phyloP scores from a whole-genome alignment of 2,888 invertebrate genomes.

The Odiellus spinosus region DNA sequence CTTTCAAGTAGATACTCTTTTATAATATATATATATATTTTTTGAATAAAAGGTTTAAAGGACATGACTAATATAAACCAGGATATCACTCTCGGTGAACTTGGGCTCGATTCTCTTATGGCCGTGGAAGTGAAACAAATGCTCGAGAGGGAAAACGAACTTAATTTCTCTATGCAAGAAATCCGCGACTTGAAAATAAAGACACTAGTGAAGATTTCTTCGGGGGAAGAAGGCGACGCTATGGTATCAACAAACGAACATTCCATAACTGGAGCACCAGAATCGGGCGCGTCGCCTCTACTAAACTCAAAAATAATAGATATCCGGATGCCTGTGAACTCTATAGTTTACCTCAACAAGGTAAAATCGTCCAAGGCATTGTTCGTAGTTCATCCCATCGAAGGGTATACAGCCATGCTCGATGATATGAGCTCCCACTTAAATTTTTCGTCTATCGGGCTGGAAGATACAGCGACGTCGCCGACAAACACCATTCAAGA shows the following conservation, averaged over 20 bases:
- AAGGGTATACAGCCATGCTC: slow-evolving; percentile 61
- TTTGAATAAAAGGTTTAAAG: slow-evolving; percentile 77
- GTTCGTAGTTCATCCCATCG: slow-evolving; percentile 63
- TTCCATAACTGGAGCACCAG: background rate
- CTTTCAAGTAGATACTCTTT: too few species aligned
- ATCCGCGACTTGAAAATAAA: slow-evolving; percentile 69
- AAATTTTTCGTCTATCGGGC: slow-evolving; percentile 61
- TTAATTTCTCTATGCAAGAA: slow-evolving; percentile 77
- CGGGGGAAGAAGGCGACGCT: too few species aligned
- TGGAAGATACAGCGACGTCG: slow-evolving; percentile 65
- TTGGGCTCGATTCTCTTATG: slow-evolving; percentile 98
- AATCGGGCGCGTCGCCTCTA: slow-evolving; percentile 8
- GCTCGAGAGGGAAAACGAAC: slow-evolving; percentile 76
- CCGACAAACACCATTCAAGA: slow-evolving; percentile 53
- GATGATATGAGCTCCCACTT: slow-evolving; percentile 53
- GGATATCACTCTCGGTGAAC: slow-evolving; percentile 66
- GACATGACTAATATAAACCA: slow-evolving; percentile 61
- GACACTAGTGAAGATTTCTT: slow-evolving; percentile 41
- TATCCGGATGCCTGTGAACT: slow-evolving; percentile 43
- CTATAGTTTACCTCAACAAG: slow-evolving; percentile 45
- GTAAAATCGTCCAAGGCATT: slow-evolving; percentile 24
- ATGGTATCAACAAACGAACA: background rate
- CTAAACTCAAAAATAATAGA: too few species aligned
- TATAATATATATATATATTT: too few species aligned
- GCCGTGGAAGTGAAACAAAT: slow-evolving; percentile 97